These are phyloP conservation scores for Drosophila dunni DNA, from an alignment of 1,140 invertebrate genomes.

Conservation along the genomic window DNA sequence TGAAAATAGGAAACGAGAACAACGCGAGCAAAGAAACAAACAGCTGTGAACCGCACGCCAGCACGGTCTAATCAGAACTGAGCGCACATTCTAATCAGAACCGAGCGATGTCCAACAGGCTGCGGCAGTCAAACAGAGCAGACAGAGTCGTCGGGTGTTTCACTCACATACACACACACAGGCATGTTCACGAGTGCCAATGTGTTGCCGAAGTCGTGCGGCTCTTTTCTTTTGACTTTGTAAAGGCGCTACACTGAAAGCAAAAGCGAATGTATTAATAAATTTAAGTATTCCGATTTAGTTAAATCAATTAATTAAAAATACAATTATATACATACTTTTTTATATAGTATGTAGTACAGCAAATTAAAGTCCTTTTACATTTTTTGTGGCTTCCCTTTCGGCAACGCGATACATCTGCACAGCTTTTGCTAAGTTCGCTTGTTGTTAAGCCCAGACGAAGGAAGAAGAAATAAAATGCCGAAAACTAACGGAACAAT, in stretches of 20 bases:
- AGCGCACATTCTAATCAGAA: constrained; percentile 52
- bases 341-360: no score
- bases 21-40: constrained; percentile 15
- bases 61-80: constrained; percentile 75
- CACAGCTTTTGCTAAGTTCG: no score
- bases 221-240: background rate
- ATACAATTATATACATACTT: no score
- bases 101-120: constrained; percentile 65
- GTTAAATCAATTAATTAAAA: no score
- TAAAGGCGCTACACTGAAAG: constrained; percentile 1
- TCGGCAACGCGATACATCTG: no score
- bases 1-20: constrained; percentile 38
- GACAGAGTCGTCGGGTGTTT: constrained; percentile 26
- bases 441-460: no score
- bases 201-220: constrained; percentile 12
- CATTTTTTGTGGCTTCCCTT: no score
- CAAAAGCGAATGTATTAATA: background rate
- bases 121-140: constrained; percentile 33
- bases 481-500: background rate
- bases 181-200: background rate
- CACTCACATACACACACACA: constrained; percentile 5
- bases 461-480: background rate
- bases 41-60: constrained; percentile 52
- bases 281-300: background rate
- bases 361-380: no score